Evolutionary conservation across 1,140 invertebrate species (phyloP), one percentile per base, ranked within the genome.

Genomic region (Polypedilum vanderplanki): DNA sequence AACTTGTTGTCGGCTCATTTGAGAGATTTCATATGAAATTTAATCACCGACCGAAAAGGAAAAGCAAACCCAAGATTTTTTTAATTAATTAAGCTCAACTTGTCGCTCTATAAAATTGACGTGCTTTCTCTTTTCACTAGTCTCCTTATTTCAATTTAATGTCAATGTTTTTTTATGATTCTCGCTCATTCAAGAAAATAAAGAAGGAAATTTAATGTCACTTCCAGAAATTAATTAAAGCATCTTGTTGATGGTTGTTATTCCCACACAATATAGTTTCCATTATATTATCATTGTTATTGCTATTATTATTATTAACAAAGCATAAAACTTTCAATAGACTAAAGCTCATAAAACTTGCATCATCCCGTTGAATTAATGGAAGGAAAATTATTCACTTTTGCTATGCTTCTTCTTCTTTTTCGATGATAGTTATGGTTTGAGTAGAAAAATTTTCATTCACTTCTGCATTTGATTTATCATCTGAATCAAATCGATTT

Each of bases 261-360:
- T 33, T 33, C 24, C 46, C 46, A 57, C 46, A 57, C 46, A n/a
- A 57, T 57, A 57, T n/a, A n/a, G n/a, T n/a, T n/a, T n/a, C n/a
- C n/a, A 57, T 57, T 57, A 57, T 57, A n/a, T n/a, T n/a, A n/a
- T 57, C n/a, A 57, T n/a, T 57, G n/a, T 57, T 57, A 57, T 57
- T 57, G 46, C n/a, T n/a, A 57, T 57, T n/a, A n/a, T 15, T 57
- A 57, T 57, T 57, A 57, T 57, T n/a, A 57, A 57, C 46, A 57
- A 57, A 57, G 15, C 46, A 57, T 57, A 57, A 57, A 57, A 57
- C 24, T 33, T 33, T 33, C 24, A 33, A 33, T 33, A 33, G 24
- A 33, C 24, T 33, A 33, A 33, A 57, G 46, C 46, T 57, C 46
- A 57, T 57, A 57, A 57, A 57, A 57, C 46, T 57, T 57, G 46